A percentile compares a stretch with the other conserved stretches of the same genome.
phyloP scores from a whole-genome alignment of 2,888 invertebrate species.

The Odontomyia ornata region DNA sequence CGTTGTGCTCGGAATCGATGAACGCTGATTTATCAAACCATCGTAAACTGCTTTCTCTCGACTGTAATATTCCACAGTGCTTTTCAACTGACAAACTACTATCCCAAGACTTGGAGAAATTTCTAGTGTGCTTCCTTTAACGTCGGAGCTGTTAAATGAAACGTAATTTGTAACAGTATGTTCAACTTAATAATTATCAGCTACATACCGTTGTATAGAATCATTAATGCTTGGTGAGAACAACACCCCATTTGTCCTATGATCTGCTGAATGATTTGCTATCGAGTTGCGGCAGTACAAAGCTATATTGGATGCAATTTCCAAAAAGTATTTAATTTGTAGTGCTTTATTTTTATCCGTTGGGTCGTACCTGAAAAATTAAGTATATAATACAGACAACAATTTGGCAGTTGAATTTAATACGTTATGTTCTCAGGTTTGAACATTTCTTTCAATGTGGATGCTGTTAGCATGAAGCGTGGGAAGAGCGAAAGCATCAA shows the following conservation, averaged over 20 bases:
- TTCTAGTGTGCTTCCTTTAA: constrained; percentile 56
- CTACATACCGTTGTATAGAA: constrained; percentile 53
- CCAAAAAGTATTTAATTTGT: constrained; percentile 65
- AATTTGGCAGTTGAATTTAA: neutral
- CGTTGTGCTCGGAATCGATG: constrained; percentile 67
- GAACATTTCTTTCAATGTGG: constrained; percentile 58
- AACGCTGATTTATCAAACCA: constrained; percentile 65
- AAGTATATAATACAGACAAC: neutral
- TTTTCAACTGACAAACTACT: constrained; percentile 68
- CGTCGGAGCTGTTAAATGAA: constrained; percentile 45
- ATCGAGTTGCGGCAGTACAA: constrained; percentile 76
- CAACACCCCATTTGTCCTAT: constrained; percentile 66
- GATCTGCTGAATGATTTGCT: constrained; percentile 68
- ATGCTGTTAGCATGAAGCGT: constrained; percentile 70
- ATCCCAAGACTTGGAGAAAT: constrained; percentile 66
- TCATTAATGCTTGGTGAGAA: constrained; percentile 67
- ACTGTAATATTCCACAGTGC: constrained; percentile 67
- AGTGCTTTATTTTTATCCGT: constrained; percentile 59
- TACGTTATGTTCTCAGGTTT: constrained; percentile 56
- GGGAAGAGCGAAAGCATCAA: constrained; percentile 79
- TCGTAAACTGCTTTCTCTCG: constrained; percentile 66
- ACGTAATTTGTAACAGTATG: neutral
- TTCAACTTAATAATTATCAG: neutral
- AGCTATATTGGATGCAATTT: constrained; percentile 77
- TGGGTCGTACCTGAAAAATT: constrained; percentile 46